Base-by-base conservation (phyloP, 2,888 invertebrate species). In the Diploptera punctata region DNA sequence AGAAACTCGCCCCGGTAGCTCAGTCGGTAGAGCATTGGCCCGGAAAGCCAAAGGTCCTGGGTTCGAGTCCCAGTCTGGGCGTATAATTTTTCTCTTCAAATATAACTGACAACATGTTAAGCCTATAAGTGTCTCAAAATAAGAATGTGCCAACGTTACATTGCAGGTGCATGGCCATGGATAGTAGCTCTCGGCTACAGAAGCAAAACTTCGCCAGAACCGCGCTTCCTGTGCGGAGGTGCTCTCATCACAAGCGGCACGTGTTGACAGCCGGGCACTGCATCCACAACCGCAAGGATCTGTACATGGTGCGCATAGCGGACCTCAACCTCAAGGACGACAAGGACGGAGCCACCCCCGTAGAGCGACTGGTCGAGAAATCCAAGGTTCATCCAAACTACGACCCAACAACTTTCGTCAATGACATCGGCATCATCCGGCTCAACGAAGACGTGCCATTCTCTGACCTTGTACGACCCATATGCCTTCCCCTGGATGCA, bases 141-240 rank as follows among this genome's bases (percentile, higher is more conserved):
- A 2, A 18, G n/a, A n/a, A n/a, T n/a, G n/a, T n/a, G n/a, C n/a
- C n/a, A n/a, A n/a, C n/a, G n/a, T n/a, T n/a, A n/a, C n/a, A n/a
- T n/a, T 71, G n/a, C 73, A 91, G 93, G 91, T 21, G 89, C 90
- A 67, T 94, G 93, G 88, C 94, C 94, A 0, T 95, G 94, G 93
- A 87, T 93, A 77, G 89, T 89, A 0, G 87, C 90, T 2, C 82
- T 94, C 44, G 94, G 93, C 0, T 94, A 92, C 80, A 85, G 83
- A 75, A 83, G 84, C 49, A 60, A 33, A 5, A 16, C 54, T n/a
- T 52, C 54, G 3, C 4, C 69, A 76, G 24, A 76, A 74, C 71
- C 80, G 73, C 75, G 80, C 49, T 82, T 78, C 77, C 74, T 80
- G 7, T 86, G 86, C 76, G 86, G 85, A 2, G 86, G 84, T 1